Conservation (phyloP, 1,140 invertebrate species). For the Goniozus legneri region DNA sequence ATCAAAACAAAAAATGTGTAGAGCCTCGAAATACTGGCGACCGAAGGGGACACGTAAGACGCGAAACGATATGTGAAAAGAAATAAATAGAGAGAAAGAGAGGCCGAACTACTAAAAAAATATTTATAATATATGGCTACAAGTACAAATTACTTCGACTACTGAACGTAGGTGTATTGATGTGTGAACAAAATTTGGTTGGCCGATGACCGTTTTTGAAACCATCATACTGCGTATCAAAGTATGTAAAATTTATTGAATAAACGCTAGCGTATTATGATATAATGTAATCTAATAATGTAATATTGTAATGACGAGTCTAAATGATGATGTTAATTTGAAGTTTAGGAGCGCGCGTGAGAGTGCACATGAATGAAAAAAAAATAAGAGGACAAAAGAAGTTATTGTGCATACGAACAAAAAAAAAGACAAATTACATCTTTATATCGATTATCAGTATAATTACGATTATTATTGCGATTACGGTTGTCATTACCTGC, state of each 20-base stretch:
- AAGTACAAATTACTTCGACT: constrained; percentile 59
- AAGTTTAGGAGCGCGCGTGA: constrained; percentile 50
- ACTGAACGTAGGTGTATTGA: constrained; percentile 57
- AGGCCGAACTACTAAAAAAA: constrained; percentile 54
- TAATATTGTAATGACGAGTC: constrained; percentile 57
- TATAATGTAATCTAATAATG: constrained; percentile 57
- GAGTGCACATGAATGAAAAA: constrained; percentile 44
- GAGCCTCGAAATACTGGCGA: constrained; percentile 51
- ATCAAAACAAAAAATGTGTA: constrained; percentile 51
- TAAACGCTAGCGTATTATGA: constrained; percentile 56
- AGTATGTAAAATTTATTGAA: constrained; percentile 58
- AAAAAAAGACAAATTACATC: constrained; percentile 39
- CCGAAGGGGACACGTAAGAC: constrained; percentile 28
- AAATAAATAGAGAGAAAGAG: constrained; percentile 31
- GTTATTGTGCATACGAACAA: constrained; percentile 54
- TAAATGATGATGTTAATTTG: constrained; percentile 56
- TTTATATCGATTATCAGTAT: constrained; percentile 38
- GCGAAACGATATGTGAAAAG: constrained; percentile 23
- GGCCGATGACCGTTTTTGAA: constrained; percentile 56
- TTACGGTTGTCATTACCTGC: constrained; percentile 43
- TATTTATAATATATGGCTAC: constrained; percentile 58
- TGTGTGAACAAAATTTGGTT: constrained; percentile 58
- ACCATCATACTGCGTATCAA: constrained; percentile 57
- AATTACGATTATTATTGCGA: constrained; percentile 40
- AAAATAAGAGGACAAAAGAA: constrained; percentile 36